Evolutionary conservation across 2,888 invertebrate species (phyloP).

Genomic region (Tenthredo scrophulariae): DNA sequence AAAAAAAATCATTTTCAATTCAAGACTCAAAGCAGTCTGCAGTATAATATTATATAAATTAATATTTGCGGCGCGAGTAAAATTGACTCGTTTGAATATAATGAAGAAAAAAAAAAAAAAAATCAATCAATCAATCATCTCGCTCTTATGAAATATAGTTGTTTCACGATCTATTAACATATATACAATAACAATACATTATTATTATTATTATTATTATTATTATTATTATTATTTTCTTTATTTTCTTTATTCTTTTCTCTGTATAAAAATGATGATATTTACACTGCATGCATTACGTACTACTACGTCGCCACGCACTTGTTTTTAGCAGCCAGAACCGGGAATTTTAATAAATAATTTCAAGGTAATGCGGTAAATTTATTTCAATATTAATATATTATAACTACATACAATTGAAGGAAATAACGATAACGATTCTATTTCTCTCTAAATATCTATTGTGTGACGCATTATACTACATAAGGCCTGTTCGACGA

Average conservation of each 20-base stretch:
- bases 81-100: neutral
- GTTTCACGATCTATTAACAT: neutral
- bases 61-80: neutral
- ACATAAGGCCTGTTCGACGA: neutral
- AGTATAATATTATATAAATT: neutral
- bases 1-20: neutral
- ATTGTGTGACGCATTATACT: neutral
- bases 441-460: neutral
- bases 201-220: neutral
- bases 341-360: neutral
- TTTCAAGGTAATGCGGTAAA: neutral
- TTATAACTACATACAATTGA: neutral
- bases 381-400: constrained; percentile 1
- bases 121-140: neutral
- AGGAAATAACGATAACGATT: constrained; percentile 2
- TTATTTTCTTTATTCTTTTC: neutral
- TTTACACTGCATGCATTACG: neutral
- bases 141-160: neutral
- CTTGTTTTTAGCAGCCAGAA: neutral
- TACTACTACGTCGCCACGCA: neutral
- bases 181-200: neutral
- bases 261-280: neutral
- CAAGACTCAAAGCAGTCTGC: neutral
- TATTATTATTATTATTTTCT: neutral
- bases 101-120: neutral